Conservation (phyloP, 2,797 vertebrate species). For the Myripristis jacobus region DNA sequence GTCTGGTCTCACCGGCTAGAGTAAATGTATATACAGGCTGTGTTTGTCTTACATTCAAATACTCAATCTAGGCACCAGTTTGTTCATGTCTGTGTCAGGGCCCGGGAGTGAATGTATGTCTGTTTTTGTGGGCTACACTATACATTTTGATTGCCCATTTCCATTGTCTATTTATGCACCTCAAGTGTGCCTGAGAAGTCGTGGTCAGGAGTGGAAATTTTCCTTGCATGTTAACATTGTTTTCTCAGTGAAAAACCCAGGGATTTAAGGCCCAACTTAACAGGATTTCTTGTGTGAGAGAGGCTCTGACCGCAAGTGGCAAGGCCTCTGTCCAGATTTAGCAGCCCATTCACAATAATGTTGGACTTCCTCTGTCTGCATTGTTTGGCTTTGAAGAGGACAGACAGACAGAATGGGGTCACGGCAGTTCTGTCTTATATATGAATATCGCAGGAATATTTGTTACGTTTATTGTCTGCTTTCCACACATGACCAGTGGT, state of each 20-base stretch:
- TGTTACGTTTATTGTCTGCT: constrained; percentile 30
- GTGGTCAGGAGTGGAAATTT: constrained; percentile 44
- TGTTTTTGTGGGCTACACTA: constrained; percentile 43
- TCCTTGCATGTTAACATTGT: constrained; percentile 66
- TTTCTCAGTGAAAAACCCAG: constrained; percentile 59
- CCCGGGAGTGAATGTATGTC: constrained; percentile 9
- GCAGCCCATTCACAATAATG: constrained; percentile 27
- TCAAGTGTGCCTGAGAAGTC: constrained; percentile 31
- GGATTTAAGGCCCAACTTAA: constrained; percentile 62
- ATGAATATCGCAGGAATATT: constrained; percentile 9
- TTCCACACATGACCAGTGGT: background rate
- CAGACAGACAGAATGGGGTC: constrained; percentile 41
- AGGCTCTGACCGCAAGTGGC: constrained; percentile 61
- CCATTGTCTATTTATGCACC: constrained; percentile 51
- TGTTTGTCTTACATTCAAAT: constrained; percentile 53
- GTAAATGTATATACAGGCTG: constrained; percentile 44
- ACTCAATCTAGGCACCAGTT: constrained; percentile 7
- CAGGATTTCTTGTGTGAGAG: constrained; percentile 60
- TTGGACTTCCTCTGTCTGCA: constrained; percentile 30
- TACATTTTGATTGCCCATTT: constrained; percentile 57
- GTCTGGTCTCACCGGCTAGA: constrained; percentile 14
- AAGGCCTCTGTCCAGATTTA: constrained; percentile 54
- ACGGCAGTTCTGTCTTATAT: background rate
- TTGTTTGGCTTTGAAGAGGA: constrained; percentile 46
- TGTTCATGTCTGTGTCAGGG: constrained; percentile 12